Conservation (phyloP, 1,140 invertebrate species). For the Drosophila kurseongensis region DNA sequence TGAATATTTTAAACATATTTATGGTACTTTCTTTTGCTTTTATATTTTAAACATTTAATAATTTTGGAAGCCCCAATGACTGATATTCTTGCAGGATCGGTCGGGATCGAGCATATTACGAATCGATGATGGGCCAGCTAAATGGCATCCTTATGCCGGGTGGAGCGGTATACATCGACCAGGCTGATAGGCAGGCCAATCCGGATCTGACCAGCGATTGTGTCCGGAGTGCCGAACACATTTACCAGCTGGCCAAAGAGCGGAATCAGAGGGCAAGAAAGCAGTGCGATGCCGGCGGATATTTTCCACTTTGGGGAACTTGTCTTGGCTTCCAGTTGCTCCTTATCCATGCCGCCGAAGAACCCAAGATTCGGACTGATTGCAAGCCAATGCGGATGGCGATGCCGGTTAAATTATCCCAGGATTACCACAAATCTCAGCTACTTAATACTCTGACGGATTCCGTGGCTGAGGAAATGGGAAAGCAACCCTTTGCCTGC, state of each 20-base stretch:
- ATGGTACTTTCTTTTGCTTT: too few species aligned
- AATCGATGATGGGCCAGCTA: slow-evolving; percentile 86
- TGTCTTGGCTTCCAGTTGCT: slow-evolving; percentile 95
- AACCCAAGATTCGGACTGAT: slow-evolving; percentile 43
- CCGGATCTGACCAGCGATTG: slow-evolving; percentile 75
- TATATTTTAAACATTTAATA: too few species aligned
- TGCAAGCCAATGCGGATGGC: slow-evolving; percentile 38
- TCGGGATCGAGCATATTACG: slow-evolving; percentile 59
- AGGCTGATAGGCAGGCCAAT: slow-evolving; percentile 83
- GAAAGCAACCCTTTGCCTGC: slow-evolving; percentile 87
- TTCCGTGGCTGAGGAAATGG: slow-evolving; percentile 86
- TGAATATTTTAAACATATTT: too few species aligned
- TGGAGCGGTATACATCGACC: slow-evolving; percentile 87
- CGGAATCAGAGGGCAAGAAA: slow-evolving; percentile 86
- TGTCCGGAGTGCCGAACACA: slow-evolving; percentile 87
- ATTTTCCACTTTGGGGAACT: slow-evolving; percentile 94
- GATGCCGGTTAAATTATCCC: slow-evolving; percentile 38
- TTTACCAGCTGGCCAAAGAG: slow-evolving; percentile 88
- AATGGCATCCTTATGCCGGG: slow-evolving; percentile 92
- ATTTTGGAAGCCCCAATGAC: neutral
- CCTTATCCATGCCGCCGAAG: slow-evolving; percentile 88
- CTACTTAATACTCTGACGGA: slow-evolving; percentile 86
- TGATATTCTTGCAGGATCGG: slow-evolving; percentile 60
- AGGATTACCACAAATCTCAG: slow-evolving; percentile 85
- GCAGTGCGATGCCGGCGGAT: slow-evolving; percentile 85